Base-by-base conservation (phyloP, 2,888 invertebrate genomes). In the Nomada goodeniana region DNA sequence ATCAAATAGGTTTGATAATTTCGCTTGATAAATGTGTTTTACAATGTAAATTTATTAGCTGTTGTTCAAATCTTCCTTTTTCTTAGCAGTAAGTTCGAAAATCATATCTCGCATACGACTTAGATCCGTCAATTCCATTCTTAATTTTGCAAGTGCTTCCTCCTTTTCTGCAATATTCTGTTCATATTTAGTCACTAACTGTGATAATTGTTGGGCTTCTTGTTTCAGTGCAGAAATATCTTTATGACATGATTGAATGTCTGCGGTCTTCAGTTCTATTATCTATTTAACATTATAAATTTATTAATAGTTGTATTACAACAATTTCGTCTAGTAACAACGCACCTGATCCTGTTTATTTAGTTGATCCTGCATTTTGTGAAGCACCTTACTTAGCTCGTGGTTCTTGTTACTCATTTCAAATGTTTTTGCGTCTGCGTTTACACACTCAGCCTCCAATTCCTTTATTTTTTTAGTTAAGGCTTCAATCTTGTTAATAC, bases 41-140 rank as follows among this genome's bases (percentile, higher is more conserved):
- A 9, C 18, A 52, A 42, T 68, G 57, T 20, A 69, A 65, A 57
- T 13, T 4, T 55, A 64, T 74, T 88, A 88, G 61, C 81, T 85
- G 23, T 80, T 60, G 64, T 78, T 83, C 73, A 86, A 65, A 70
- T 91, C 91, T 55, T 91, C 90, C 69, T 91, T 91, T 65, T 91
- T 91, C 73, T 92, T 91, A 23, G 92, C 92, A 63, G 93, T 93
- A 29, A 93, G 86, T 50, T 92, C 91, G 29, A 91, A 92, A 44
- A 93, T 93, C 92, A 92, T 92, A 60, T 93, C 92, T 5, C 92
- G 85, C 92, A 93, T 92, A 52, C 92, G 90, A 79, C 91, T 91
- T 18, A 93, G 83, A 60, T 91, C 90, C 9, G 74, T 78, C 52
- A 93, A 82, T 81, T 93, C 92, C 23, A 55, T 64, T 65, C 79